These are phyloP conservation scores for Amphipoea oculea DNA, from an alignment of 2,888 invertebrate genomes.

Conservation along the genomic window DNA sequence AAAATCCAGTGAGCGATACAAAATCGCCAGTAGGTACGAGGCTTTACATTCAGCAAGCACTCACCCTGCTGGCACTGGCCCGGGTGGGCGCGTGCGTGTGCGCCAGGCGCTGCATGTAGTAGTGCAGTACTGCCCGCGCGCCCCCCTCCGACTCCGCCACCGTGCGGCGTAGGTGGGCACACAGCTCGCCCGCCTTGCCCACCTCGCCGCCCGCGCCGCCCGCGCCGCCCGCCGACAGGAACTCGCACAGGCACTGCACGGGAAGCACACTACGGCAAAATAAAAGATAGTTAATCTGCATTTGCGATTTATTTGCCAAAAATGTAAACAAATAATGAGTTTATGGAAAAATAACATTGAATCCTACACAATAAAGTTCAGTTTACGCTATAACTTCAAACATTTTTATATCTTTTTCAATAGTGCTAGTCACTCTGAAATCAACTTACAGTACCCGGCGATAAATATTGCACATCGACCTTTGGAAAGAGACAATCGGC, in stretches of 20 bases:
- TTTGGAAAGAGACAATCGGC: too few species aligned
- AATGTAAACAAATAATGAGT: too few species aligned
- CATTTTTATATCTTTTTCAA: too few species aligned
- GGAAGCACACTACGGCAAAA: conserved; percentile 93
- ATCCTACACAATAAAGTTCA: too few species aligned
- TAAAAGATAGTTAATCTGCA: too few species aligned
- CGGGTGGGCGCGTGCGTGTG: conserved; percentile 95
- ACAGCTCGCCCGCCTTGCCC: conserved; percentile 92
- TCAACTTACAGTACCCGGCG: too few species aligned
- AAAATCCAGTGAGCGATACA: neutral
- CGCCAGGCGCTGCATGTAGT: conserved; percentile 95
- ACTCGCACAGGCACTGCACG: conserved; percentile 99
- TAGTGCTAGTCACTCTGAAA: too few species aligned
- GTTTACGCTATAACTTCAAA: too few species aligned
- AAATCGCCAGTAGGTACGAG: neutral
- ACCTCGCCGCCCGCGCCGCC: conserved; percentile 78
- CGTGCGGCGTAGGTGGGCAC: conserved; percentile 90
- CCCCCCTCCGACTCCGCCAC: conserved; percentile 89
- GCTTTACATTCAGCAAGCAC: neutral
- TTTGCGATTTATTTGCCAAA: too few species aligned
- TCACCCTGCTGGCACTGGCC: conserved; percentile 92
- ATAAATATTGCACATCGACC: too few species aligned
- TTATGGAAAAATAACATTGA: too few species aligned
- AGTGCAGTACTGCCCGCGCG: conserved; percentile 96
- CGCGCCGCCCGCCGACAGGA: conserved; percentile 93